These are phyloP conservation scores for Varanus komodoensis DNA, from an alignment of 2,113 vertebrate genomes.

Conservation along the genomic window DNA sequence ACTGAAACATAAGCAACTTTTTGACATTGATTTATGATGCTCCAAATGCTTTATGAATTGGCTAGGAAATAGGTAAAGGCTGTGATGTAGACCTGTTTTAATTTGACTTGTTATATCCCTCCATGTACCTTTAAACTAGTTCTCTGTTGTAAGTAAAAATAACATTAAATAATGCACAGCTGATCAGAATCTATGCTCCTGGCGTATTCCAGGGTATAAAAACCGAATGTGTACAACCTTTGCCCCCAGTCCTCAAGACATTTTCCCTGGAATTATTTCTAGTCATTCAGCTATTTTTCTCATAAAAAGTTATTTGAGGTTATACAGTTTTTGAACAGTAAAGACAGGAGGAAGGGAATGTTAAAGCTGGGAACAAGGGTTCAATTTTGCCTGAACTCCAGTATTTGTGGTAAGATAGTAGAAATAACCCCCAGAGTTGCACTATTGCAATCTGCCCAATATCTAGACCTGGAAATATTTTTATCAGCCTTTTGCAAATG, in stretches of 20 bases:
- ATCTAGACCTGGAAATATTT: slow-evolving; percentile 12
- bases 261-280: not conserved
- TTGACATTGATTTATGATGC: not conserved
- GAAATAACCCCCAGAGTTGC: not conserved
- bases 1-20: not conserved
- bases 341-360: not conserved
- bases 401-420: slow-evolving; percentile 26
- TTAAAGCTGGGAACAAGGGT: not conserved
- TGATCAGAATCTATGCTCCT: slow-evolving; percentile 4
- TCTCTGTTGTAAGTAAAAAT: slow-evolving; percentile 4
- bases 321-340: not conserved
- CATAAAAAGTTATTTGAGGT: not conserved
- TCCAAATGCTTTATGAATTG: slow-evolving; percentile 24
- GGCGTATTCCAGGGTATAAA: slow-evolving; percentile 19
- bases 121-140: slow-evolving; percentile 36
- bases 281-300: not conserved
- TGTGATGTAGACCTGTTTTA: slow-evolving; percentile 31
- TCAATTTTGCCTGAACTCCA: not conserved
- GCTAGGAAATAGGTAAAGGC: slow-evolving; percentile 1
- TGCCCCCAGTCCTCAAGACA: not conserved
- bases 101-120: slow-evolving; percentile 42
- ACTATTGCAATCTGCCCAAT: not conserved
- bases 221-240: not conserved
- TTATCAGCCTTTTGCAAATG: slow-evolving; percentile 34
- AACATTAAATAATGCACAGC: not conserved